phyloP scores from a whole-genome alignment of 2,113 vertebrate genomes.

The Hippotragus niger region DNA sequence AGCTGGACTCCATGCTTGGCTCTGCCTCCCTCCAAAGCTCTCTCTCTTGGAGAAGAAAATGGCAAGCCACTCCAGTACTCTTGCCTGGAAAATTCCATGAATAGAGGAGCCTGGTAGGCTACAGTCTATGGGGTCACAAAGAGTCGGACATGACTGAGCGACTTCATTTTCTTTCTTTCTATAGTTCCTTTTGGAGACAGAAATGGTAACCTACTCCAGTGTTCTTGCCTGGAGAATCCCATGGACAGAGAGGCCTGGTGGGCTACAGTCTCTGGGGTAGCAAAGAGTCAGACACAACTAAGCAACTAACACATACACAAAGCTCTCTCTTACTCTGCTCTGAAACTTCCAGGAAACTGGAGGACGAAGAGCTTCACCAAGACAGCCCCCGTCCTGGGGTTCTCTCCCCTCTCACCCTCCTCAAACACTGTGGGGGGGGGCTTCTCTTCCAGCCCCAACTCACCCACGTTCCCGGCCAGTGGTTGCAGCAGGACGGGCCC shows the following conservation, averaged over 20 bases:
- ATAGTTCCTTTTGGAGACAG: neutral
- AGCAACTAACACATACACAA: neutral
- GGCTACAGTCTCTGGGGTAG: neutral
- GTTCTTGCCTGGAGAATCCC: neutral
- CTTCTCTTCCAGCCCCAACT: conserved; percentile 55
- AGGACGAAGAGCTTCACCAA: fast-evolving
- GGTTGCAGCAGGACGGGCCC: conserved; percentile 83
- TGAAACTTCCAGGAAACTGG: neutral
- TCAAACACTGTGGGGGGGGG: conserved; percentile 10
- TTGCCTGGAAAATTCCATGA: neutral
- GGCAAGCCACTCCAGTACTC: neutral
- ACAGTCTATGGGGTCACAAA: neutral
- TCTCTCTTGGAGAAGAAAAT: neutral
- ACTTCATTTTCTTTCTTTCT: neutral
- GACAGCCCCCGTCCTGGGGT: neutral
- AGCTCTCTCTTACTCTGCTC: neutral
- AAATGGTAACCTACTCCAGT: neutral
- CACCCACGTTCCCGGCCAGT: conserved; percentile 68
- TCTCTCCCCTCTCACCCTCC: conserved; percentile 29
- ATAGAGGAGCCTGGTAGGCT: neutral
- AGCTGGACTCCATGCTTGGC: neutral
- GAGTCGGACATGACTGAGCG: fast-evolving
- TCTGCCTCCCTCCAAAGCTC: neutral
- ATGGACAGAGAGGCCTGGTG: neutral
- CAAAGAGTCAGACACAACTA: neutral